phyloP scores from a whole-genome alignment of 2,888 invertebrate species.

The Drosophila tripunctata region DNA sequence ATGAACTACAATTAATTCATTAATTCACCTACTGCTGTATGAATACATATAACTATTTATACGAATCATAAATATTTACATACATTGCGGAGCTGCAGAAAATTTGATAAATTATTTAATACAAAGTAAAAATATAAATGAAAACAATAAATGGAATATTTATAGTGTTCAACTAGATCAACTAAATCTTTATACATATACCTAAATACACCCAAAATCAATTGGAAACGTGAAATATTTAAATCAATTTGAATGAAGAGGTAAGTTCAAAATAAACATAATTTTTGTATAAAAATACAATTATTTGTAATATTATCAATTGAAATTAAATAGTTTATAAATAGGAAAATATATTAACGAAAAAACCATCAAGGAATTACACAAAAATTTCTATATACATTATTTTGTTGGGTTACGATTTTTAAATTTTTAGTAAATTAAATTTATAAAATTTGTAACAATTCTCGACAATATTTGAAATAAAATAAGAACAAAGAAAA shows the following conservation, averaged over 20 bases:
- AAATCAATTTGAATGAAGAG: constrained; percentile 46
- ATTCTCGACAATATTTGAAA: too few relatives aligned
- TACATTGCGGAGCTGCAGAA: constrained; percentile 22
- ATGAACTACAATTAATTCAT: constrained; percentile 56
- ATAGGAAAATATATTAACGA: too few relatives aligned
- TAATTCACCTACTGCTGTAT: constrained; percentile 39
- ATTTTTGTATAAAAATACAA: background rate
- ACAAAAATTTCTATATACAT: too few relatives aligned
- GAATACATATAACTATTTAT: constrained; percentile 41
- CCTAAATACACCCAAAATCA: constrained; percentile 31
- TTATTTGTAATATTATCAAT: too few relatives aligned
- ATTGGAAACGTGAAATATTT: constrained; percentile 47
- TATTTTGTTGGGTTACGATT: too few relatives aligned
- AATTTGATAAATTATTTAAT: constrained; percentile 60
- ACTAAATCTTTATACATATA: constrained; percentile 53
- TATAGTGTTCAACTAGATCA: constrained; percentile 61
- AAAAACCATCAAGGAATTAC: too few relatives aligned
- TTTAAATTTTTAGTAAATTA: too few relatives aligned
- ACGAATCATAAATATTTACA: constrained; percentile 21
- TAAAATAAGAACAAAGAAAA: too few relatives aligned
- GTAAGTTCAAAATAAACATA: constrained; percentile 21
- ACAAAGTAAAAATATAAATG: constrained; percentile 8
- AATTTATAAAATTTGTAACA: too few relatives aligned
- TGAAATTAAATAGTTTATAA: too few relatives aligned
- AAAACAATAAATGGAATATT: constrained; percentile 57